Percentiles rank a stretch among this genome's conserved stretches.
Conservation (phyloP, 2,797 vertebrate genomes). For the Australoheros facetus region DNA sequence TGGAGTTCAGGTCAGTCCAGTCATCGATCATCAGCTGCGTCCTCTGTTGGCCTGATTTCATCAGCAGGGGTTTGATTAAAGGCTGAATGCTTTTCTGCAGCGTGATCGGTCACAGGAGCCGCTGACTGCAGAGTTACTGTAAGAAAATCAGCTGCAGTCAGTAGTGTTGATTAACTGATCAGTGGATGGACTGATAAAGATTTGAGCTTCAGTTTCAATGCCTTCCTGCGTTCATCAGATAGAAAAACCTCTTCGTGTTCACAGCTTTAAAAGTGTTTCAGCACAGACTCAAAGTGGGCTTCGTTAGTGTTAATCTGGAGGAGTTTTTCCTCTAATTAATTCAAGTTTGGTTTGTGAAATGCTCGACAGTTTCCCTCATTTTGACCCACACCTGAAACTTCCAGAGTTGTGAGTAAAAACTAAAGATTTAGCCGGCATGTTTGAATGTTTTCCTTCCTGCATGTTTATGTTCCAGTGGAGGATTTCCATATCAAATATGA, state of each 20-base stretch:
- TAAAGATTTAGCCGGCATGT: no score
- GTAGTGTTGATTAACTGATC: neutral
- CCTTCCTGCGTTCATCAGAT: neutral
- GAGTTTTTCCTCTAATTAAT: neutral
- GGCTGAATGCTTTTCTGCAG: neutral
- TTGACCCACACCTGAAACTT: no score
- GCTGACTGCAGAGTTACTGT: neutral
- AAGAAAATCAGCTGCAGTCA: neutral
- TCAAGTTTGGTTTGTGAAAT: neutral
- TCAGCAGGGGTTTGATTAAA: neutral
- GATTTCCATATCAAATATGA: no score
- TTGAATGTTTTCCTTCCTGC: no score
- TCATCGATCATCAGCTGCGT: neutral
- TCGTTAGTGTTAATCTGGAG: neutral
- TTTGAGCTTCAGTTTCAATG: neutral
- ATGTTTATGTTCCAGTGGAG: no score
- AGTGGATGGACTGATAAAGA: neutral
- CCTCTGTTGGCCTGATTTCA: neutral
- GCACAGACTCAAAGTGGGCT: neutral
- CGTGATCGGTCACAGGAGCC: neutral
- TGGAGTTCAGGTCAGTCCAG: neutral
- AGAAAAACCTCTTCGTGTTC: no score
- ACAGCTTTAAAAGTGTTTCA: neutral
- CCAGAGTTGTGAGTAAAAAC: no score
- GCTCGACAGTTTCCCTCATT: no score